These are phyloP conservation scores for Athrips mouffetella DNA, from an alignment of 2,888 invertebrate species.

Conservation along the genomic window DNA sequence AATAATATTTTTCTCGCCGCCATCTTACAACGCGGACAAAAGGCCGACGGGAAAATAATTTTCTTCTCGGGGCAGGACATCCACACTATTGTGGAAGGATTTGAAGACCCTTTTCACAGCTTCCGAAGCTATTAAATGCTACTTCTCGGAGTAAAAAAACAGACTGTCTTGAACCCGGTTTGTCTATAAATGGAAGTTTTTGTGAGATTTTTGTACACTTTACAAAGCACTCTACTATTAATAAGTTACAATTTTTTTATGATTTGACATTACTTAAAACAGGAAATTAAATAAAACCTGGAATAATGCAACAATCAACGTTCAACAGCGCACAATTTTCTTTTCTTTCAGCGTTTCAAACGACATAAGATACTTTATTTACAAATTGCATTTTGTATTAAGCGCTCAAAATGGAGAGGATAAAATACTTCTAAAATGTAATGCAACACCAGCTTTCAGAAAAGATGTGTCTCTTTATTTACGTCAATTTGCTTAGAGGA, in stretches of 20 bases:
- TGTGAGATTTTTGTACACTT: conserved; percentile 4
- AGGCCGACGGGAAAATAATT: conserved; percentile 63
- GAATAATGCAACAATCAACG: no score
- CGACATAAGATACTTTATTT: not conserved
- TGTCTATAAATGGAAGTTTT: conserved; percentile 10
- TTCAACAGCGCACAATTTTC: not conserved
- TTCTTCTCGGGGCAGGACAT: conserved; percentile 57
- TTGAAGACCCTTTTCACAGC: conserved; percentile 53
- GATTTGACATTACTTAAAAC: no score
- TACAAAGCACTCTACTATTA: no score
- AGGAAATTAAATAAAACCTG: no score
- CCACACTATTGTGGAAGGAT: conserved; percentile 69
- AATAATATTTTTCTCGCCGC: conserved; percentile 49
- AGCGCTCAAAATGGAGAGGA: not conserved
- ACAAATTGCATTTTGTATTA: not conserved
- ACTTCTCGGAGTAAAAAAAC: conserved; percentile 15
- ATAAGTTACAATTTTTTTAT: no score
- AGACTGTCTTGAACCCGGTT: conserved; percentile 7
- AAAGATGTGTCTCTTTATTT: conserved; percentile 31
- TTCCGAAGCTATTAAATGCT: conserved; percentile 48
- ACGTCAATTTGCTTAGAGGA: conserved; percentile 39
- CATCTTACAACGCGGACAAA: conserved; percentile 59
- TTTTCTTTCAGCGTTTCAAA: not conserved
- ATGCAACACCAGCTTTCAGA: not conserved
- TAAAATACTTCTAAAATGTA: not conserved